Conservation (phyloP, 64 coral and sea anemone species). For the Platygyra sinensis region DNA sequence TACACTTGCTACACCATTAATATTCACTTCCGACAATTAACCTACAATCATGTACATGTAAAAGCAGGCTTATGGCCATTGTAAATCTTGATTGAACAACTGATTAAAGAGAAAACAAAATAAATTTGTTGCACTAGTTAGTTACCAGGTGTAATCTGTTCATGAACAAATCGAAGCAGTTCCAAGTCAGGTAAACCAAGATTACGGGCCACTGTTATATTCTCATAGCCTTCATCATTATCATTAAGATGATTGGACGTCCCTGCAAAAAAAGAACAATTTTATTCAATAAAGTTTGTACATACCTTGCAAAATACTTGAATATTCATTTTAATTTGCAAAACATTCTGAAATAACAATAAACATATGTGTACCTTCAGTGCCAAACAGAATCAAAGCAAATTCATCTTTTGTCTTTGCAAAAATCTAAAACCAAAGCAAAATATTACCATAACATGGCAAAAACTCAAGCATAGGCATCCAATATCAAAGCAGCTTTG, state of each 20-base stretch:
- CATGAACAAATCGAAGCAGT: constrained; percentile 79
- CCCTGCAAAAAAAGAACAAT: constrained; percentile 5
- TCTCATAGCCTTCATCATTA: constrained; percentile 79
- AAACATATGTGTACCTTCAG: constrained; percentile 85
- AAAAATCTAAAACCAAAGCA: constrained; percentile 84
- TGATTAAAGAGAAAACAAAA: constrained; percentile 1
- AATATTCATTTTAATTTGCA: no score
- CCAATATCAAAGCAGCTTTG: no score
- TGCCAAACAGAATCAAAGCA: constrained; percentile 88
- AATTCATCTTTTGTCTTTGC: constrained; percentile 97
- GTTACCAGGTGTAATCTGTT: constrained; percentile 85
- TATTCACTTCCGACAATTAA: no score
- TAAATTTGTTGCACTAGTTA: neutral
- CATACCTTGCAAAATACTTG: no score
- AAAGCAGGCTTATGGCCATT: no score
- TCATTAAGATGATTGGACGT: constrained; percentile 90
- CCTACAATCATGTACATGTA: no score
- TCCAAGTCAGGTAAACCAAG: constrained; percentile 81
- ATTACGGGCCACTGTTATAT: constrained; percentile 82
- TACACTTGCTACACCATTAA: no score
- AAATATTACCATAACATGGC: neutral
- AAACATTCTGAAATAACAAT: no score
- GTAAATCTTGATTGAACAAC: no score
- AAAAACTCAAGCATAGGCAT: neutral
- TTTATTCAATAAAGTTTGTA: no score